phyloP scores from a whole-genome alignment of 2,797 vertebrate species.

The Diplodus sargus region DNA sequence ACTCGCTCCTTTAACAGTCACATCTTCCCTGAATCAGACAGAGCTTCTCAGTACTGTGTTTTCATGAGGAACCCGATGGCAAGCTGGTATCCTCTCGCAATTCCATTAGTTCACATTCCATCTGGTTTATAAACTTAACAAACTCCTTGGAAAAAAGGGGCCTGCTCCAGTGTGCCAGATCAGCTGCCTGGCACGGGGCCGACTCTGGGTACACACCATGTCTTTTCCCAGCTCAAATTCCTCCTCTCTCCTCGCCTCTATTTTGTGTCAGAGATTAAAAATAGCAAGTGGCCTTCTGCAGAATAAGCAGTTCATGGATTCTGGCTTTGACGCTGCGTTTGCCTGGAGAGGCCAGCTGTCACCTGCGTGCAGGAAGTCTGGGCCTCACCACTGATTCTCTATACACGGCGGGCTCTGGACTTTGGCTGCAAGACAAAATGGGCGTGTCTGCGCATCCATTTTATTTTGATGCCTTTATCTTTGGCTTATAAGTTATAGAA shows the following conservation, averaged over 20 bases:
- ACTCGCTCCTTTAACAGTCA: slow-evolving; percentile 18
- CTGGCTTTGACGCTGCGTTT: slow-evolving; percentile 80
- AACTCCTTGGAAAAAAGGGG: slow-evolving; percentile 48
- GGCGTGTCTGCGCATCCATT: slow-evolving; percentile 27
- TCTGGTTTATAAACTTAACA: slow-evolving; percentile 76
- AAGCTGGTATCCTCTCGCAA: slow-evolving; percentile 57
- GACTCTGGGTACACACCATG: slow-evolving; percentile 53
- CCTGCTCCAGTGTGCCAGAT: slow-evolving; percentile 68
- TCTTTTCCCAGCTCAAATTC: slow-evolving; percentile 49
- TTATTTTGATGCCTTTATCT: slow-evolving; percentile 24
- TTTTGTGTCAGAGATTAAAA: slow-evolving; percentile 83
- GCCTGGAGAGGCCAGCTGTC: slow-evolving; percentile 84
- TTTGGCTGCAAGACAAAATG: slow-evolving; percentile 50
- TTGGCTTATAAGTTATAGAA: background rate
- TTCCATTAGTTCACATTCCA: slow-evolving; percentile 75
- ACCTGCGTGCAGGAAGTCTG: slow-evolving; percentile 72
- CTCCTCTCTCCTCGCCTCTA: slow-evolving; percentile 59
- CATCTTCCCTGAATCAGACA: background rate
- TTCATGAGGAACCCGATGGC: slow-evolving; percentile 34
- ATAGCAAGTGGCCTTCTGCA: slow-evolving; percentile 83
- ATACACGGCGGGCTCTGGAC: slow-evolving; percentile 50
- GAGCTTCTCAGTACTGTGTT: slow-evolving; percentile 1
- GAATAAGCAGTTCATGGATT: slow-evolving; percentile 83
- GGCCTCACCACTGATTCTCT: slow-evolving; percentile 53
- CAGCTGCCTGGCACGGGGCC: slow-evolving; percentile 78